These are phyloP conservation scores for Rhynchonycteris naso DNA, from an alignment of 2,797 vertebrate genomes.

Conservation along the genomic window DNA sequence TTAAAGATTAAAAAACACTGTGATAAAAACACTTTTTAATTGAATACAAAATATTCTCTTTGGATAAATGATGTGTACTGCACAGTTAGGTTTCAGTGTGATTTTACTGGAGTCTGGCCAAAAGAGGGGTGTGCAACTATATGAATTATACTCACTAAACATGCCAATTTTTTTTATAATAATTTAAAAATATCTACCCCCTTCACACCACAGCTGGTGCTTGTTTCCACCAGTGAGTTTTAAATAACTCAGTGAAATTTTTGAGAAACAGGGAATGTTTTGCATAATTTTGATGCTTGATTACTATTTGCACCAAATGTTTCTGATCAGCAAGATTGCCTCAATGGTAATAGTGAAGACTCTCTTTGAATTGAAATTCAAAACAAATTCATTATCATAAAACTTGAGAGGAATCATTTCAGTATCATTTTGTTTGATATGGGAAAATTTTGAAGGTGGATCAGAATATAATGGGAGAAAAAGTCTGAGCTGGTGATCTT, in stretches of 20 bases:
- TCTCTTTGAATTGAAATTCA: conserved; percentile 67
- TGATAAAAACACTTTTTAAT: conserved; percentile 54
- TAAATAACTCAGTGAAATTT: conserved; percentile 84
- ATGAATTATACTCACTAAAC: conserved; percentile 35
- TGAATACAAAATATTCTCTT: conserved; percentile 46
- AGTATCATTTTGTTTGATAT: conserved; percentile 48
- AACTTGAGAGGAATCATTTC: background rate
- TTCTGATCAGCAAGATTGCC: conserved; percentile 68
- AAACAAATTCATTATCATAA: conserved; percentile 62
- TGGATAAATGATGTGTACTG: conserved; percentile 18
- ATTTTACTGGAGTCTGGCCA: background rate
- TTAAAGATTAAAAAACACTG: conserved; percentile 49
- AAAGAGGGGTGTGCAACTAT: background rate
- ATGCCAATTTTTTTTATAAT: conserved; percentile 39
- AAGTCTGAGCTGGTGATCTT: background rate
- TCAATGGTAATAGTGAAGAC: conserved; percentile 67
- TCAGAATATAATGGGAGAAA: background rate
- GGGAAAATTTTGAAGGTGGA: background rate
- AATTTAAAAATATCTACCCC: conserved; percentile 49
- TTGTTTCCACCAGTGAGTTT: conserved; percentile 78
- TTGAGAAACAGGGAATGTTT: conserved; percentile 76
- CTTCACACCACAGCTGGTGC: conserved; percentile 76
- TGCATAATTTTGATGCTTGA: conserved; percentile 79
- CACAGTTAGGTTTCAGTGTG: conserved; percentile 33
- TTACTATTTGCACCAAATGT: conserved; percentile 80